These are phyloP conservation scores for Acleris sparsana DNA, from an alignment of 2,888 invertebrate genomes.

Conservation along the genomic window DNA sequence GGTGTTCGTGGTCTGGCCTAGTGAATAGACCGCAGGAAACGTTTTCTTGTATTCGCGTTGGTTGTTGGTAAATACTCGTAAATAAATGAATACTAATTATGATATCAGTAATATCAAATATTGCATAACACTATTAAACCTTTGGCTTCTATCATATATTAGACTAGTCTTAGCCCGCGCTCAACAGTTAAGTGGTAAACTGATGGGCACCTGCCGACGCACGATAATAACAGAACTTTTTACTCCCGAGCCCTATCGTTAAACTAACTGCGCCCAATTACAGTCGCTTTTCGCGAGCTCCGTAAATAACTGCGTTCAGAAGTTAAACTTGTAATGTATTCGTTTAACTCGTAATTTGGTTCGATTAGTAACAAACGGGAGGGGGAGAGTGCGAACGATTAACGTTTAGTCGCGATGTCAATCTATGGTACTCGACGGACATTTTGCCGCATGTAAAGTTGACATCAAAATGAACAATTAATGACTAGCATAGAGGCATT, in stretches of 20 bases:
- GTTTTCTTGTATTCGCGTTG: too few species aligned
- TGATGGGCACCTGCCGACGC: slow-evolving; percentile 36
- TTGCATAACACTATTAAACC: neutral
- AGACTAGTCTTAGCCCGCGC: slow-evolving; percentile 2
- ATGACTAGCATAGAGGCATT: too few species aligned
- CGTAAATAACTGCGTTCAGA: slow-evolving; percentile 39
- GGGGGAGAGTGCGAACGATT: slow-evolving; percentile 16
- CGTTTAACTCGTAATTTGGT: slow-evolving; percentile 35
- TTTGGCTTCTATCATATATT: slow-evolving; percentile 8
- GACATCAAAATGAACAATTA: too few species aligned
- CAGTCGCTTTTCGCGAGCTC: slow-evolving; percentile 36
- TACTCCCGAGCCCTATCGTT: slow-evolving; percentile 40
- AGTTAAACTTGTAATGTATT: slow-evolving; percentile 37
- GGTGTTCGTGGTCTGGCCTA: too few species aligned
- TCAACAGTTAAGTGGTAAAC: slow-evolving; percentile 33
- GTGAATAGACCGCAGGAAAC: too few species aligned
- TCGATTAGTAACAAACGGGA: slow-evolving; percentile 34
- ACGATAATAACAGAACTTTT: slow-evolving; percentile 39
- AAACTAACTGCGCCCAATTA: slow-evolving; percentile 40
- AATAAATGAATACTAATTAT: too few species aligned
- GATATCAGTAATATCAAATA: too few species aligned
- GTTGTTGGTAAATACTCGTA: too few species aligned
- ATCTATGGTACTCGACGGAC: neutral
- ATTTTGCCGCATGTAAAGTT: too few species aligned
- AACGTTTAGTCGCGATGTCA: slow-evolving; percentile 3